phyloP scores from a whole-genome alignment of 2,888 invertebrate genomes.

The Oscheius sp. region DNA sequence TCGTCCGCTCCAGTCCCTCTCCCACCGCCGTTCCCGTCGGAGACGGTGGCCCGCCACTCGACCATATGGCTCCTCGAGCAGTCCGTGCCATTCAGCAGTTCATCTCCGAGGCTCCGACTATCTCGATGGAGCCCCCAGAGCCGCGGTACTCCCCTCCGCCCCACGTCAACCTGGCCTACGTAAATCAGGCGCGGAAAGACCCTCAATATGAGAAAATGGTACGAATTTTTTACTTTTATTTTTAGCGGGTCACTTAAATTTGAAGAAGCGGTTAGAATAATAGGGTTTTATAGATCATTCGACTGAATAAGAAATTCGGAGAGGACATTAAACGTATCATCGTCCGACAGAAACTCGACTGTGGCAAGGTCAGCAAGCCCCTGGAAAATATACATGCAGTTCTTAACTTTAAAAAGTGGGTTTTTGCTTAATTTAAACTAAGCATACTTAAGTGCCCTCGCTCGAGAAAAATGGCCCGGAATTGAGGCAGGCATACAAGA shows the following conservation, averaged over 20 bases:
- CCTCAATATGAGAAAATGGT: constrained; percentile 16
- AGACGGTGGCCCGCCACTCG: too few species aligned
- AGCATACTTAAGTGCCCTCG: not conserved
- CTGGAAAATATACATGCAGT: constrained; percentile 1
- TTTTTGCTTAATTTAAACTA: not conserved
- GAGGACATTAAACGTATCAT: constrained; percentile 12
- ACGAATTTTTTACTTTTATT: not conserved
- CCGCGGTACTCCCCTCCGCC: too few species aligned
- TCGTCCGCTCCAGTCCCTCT: too few species aligned
- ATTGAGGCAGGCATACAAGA: not conserved
- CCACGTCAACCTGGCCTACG: too few species aligned
- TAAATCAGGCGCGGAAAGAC: not conserved
- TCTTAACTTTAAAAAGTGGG: constrained; percentile 7
- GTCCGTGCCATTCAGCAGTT: too few species aligned
- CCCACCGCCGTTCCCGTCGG: too few species aligned
- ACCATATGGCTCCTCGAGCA: too few species aligned
- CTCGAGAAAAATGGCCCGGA: not conserved
- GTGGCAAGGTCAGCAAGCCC: not conserved
- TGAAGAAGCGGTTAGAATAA: too few species aligned
- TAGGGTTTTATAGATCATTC: not conserved
- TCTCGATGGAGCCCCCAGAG: too few species aligned
- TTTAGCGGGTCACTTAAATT: too few species aligned
- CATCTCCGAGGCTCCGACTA: too few species aligned
- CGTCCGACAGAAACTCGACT: not conserved
- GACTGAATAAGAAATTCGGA: not conserved